These are phyloP conservation scores for Campylomormyrus tamandua DNA, from an alignment of 2,113 vertebrate genomes.

Conservation along the genomic window DNA sequence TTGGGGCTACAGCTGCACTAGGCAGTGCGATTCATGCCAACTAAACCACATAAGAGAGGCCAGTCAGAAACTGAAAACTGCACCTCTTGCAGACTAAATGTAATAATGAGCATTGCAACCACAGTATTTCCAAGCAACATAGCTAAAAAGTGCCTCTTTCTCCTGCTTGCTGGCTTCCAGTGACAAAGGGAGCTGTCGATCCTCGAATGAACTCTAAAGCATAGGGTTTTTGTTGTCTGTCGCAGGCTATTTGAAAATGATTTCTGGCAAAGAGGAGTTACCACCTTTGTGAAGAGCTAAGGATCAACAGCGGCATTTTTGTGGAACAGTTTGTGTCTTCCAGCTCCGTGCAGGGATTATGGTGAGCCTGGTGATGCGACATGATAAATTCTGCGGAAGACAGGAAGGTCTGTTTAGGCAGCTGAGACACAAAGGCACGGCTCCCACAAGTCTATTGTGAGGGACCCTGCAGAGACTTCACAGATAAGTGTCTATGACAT, in stretches of 20 bases:
- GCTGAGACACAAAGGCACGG: neutral
- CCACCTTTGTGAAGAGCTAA: neutral
- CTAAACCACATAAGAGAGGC: neutral
- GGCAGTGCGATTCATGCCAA: neutral
- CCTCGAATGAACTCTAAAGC: neutral
- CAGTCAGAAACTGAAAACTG: neutral
- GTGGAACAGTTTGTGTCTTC: neutral
- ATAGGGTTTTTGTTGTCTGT: neutral
- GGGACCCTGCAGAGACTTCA: neutral
- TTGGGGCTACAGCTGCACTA: neutral
- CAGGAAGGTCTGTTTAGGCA: constrained; percentile 10
- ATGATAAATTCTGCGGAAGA: neutral
- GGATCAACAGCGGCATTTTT: neutral
- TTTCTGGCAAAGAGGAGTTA: neutral
- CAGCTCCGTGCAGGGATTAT: neutral
- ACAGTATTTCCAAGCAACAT: neutral
- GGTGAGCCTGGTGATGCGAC: neutral
- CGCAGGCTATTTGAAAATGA: neutral
- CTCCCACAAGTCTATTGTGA: neutral
- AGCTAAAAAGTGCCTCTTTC: neutral
- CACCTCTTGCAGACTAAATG: neutral
- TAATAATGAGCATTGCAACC: neutral
- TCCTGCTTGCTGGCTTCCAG: neutral
- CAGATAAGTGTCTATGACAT: neutral
- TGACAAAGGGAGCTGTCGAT: neutral